Evolutionary conservation across 2,888 invertebrate species (phyloP).

Genomic region (Diarsia dahlii): DNA sequence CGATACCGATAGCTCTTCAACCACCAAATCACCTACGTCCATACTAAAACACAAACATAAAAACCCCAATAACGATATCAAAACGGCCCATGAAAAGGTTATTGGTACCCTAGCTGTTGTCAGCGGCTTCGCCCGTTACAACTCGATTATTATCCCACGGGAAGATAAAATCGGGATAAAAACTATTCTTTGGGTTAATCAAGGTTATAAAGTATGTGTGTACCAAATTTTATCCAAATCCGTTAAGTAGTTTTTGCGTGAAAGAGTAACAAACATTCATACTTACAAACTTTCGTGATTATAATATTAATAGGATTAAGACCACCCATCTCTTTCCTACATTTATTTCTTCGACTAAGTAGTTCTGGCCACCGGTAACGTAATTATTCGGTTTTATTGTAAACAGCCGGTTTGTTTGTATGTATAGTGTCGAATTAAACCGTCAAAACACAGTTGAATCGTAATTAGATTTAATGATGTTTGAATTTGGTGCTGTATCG

Average conservation of each 20-base stretch:
- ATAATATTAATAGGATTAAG: conserved; percentile 8
- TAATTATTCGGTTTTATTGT: conserved; percentile 58
- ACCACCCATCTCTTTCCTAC: conserved; percentile 54
- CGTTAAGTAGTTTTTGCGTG: no score
- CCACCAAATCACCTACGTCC: conserved; percentile 24
- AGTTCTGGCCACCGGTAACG: conserved; percentile 55
- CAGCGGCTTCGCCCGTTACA: no score
- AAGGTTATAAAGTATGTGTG: no score
- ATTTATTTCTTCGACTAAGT: conserved; percentile 55
- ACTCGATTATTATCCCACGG: no score
- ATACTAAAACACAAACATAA: conserved; percentile 37
- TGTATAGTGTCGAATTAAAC: conserved; percentile 57
- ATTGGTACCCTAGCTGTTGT: conserved; percentile 24
- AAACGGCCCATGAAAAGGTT: conserved; percentile 39
- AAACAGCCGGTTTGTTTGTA: conserved; percentile 54
- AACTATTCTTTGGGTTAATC: no score
- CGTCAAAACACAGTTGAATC: conserved; percentile 61
- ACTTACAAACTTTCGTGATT: no score
- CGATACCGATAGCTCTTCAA: conserved; percentile 20
- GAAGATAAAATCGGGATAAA: no score
- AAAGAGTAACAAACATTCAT: no score
- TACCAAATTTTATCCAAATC: no score
- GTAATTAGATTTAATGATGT: conserved; percentile 65
- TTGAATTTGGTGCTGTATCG: conserved; percentile 51
- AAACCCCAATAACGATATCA: conserved; percentile 42